Conservation (phyloP, 2,888 invertebrate genomes). For the Gymnoscelis rufifasciata region DNA sequence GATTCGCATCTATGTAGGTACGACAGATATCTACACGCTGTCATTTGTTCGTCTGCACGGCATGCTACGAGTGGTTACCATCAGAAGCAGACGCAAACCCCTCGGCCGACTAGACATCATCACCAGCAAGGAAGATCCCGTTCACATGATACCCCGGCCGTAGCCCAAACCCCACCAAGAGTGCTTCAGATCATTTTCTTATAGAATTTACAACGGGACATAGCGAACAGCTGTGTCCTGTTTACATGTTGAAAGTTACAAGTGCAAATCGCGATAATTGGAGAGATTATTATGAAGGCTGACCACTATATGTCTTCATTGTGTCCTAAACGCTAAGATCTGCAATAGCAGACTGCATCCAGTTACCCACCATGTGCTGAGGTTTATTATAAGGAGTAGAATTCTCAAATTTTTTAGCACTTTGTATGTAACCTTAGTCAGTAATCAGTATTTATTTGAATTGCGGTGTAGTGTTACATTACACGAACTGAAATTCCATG, state of each 20-base stretch:
- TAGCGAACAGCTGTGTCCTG: conserved; percentile 46
- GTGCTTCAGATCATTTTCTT: conserved; percentile 74
- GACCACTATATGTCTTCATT: not conserved
- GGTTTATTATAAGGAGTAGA: conserved; percentile 20
- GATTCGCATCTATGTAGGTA: conserved; percentile 77
- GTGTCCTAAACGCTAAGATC: too few relatives aligned
- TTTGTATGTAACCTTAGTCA: conserved; percentile 37
- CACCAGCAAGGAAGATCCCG: conserved; percentile 53
- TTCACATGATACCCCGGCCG: conserved; percentile 60
- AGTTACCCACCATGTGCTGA: conserved; percentile 53
- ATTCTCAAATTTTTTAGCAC: conserved; percentile 27
- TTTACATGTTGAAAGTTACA: conserved; percentile 25
- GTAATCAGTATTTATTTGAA: conserved; percentile 43
- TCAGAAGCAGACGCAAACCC: conserved; percentile 54
- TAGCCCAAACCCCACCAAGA: conserved; percentile 48
- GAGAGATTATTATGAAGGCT: not conserved
- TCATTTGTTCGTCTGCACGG: conserved; percentile 77
- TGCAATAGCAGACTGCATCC: conserved; percentile 20
- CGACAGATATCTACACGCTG: conserved; percentile 81
- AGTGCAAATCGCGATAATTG: not conserved
- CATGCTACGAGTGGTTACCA: conserved; percentile 72
- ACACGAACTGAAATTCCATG: conserved; percentile 24
- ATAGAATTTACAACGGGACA: conserved; percentile 59
- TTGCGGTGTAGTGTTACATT: conserved; percentile 27
- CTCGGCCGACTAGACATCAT: conserved; percentile 39